Base-by-base conservation (phyloP, 2,888 invertebrate genomes). In the Temnothorax unifasciatus region DNA sequence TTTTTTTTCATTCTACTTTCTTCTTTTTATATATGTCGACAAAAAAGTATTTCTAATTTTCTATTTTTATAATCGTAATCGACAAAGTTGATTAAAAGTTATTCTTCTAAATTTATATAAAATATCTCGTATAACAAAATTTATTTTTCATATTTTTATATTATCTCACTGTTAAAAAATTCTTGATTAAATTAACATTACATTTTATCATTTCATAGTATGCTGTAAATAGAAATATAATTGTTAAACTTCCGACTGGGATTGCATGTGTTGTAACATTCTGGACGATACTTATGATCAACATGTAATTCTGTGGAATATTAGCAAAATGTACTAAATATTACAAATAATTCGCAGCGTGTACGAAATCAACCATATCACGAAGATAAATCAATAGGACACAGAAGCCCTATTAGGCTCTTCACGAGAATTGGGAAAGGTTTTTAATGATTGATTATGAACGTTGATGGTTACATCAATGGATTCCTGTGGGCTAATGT, bases 401-500 rank as follows among this genome's bases (percentile, higher is more conserved):
- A 57, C 25, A 75, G 75, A 41, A 61, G 71, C 44, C 82, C 83
- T 75, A 74, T 83, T 84, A 87, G 83, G 74, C 82, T 68, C 82
- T 82, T 84, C 71, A 84, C 82, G 81, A 88, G 81, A 86, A 81
- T 85, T 85, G 75, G 81, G 29, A 84, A 59, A 85, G 71, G 34
- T 83, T 74, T 84, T 84, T 85, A 44, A 68, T 82, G 83, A 88
- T 84, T 85, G 86, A 85, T 77, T 85, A 85, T 85, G 85, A 84
- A 73, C 83, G 83, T 71, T 85, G 83, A 85, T 84, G 79, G 84
- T 85, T 87, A 82, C 85, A 90, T 90, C 86, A 88, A 86, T 88
- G 85, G 66, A 85, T 64, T 86, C 73, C 77, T 81, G 84, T 84
- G 86, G 74, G 85, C 79, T 74, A 83, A 83, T 94, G 93, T 94